Percentiles rank a stretch among this genome's conserved stretches.
phyloP scores from a whole-genome alignment of 2,888 invertebrate genomes.

The Neoitamus cyanurus region DNA sequence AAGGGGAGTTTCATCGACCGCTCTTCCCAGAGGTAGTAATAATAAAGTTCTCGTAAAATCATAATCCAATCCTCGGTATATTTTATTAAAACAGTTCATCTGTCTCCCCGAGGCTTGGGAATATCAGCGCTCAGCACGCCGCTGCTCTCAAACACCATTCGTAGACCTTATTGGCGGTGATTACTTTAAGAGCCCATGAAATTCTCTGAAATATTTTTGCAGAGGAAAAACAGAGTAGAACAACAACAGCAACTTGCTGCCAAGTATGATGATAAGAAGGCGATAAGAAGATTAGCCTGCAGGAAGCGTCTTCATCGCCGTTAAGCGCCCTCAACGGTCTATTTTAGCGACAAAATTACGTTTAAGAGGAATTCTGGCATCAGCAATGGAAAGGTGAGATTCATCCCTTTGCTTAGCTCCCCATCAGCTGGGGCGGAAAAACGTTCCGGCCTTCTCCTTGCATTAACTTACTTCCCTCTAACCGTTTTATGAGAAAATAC shows the following conservation, averaged over 20 bases:
- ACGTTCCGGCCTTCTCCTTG: neutral
- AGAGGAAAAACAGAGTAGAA: neutral
- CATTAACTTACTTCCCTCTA: neutral
- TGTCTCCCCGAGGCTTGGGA: neutral
- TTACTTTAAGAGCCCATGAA: neutral
- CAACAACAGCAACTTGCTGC: neutral
- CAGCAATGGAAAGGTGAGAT: neutral
- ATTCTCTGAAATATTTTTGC: neutral
- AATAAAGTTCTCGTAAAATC: neutral
- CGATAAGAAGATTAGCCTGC: neutral
- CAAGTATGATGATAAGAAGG: neutral
- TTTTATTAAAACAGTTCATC: neutral
- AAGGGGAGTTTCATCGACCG: neutral
- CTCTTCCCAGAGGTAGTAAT: neutral
- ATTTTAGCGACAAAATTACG: neutral
- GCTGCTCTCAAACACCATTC: neutral
- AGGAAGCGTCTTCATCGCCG: neutral
- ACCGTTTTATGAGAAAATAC: neutral
- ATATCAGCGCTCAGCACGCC: neutral
- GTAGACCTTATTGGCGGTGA: neutral
- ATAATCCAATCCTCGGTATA: neutral
- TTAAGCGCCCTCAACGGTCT: neutral
- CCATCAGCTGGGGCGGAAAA: neutral
- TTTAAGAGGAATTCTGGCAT: neutral
- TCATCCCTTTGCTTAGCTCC: neutral